Percentiles rank a stretch among this genome's conserved stretches.
Conservation (phyloP, 2,113 vertebrate genomes). For the Ciconia boyciana region DNA sequence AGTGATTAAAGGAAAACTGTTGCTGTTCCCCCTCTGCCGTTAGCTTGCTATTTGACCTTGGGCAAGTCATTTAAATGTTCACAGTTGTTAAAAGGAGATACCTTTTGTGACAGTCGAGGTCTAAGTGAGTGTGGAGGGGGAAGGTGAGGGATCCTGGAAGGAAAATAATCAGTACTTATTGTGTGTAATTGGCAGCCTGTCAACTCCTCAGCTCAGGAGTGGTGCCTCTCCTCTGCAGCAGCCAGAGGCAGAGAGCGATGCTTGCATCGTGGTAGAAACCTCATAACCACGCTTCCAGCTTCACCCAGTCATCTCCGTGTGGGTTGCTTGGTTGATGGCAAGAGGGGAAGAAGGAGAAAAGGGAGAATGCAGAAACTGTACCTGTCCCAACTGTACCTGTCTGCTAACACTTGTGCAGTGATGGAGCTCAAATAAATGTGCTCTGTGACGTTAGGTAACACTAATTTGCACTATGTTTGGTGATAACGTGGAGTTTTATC, state of each 20-base stretch:
- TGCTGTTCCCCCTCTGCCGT: not conserved
- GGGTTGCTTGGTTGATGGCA: not conserved
- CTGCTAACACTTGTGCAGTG: accelerated
- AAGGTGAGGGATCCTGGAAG: not conserved
- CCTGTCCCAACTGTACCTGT: not conserved
- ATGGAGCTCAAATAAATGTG: not conserved
- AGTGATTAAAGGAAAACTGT: not conserved
- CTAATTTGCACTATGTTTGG: accelerated
- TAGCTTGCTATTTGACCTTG: not conserved
- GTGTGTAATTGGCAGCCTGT: not conserved
- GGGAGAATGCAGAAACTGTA: not conserved
- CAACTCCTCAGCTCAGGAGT: not conserved
- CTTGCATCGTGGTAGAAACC: not conserved
- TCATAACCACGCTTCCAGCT: not conserved
- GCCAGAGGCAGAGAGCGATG: not conserved
- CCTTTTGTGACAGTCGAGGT: not conserved
- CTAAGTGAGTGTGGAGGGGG: not conserved
- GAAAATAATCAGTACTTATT: not conserved
- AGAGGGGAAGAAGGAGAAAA: not conserved
- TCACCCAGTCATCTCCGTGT: accelerated
- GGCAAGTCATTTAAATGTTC: not conserved
- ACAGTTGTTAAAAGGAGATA: not conserved
- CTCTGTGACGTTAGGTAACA: not conserved
- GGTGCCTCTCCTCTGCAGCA: not conserved
- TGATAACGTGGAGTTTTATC: not conserved